Base-by-base conservation (phyloP, 1,140 invertebrate species). In the Aphis craccivora region DNA sequence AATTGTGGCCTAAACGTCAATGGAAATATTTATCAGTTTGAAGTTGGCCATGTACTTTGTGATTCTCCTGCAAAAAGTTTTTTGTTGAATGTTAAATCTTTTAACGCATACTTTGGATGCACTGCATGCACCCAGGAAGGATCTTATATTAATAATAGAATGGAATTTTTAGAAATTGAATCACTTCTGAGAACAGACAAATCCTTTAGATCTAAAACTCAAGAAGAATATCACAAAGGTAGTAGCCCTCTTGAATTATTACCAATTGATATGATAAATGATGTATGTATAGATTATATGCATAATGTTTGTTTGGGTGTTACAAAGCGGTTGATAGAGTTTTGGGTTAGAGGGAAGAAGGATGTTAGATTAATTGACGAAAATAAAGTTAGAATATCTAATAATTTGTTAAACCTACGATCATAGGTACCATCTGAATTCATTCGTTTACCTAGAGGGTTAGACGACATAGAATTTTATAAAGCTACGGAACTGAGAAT, bases 191-290 rank as follows among this genome's bases (percentile, higher is more conserved):
- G 84, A 45, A 86, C 84, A 43, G 43, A 86, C 25, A 11, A 86
- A 45, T 86, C 23, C 0, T 86, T 45, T 86, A 22, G 43, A 25
- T 86, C 43, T 45, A 43, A 86, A 45, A 45, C 84, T 25, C 84
- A 86, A 86, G 37, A 86, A 86, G 25, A 86, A 45, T 86, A 86
- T 6, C 84, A 86, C 30, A 86, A 86, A 43, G 84, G 43, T 45
- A 86, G 22, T 86, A 45, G 40, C 37, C 84, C 43, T 35, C 48
- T 53, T n/a, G 25, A 48, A 89, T n/a, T 48, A 51, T 35, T 89
- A 53, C 87, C 87, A n/a, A 89, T 89, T 53, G 51, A 53, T 53
- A 53, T n/a, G 51, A 89, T 89, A 89, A 53, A 89, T 37, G 20
- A 25, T 89, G 48, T 89, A 30, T 48, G 25, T 35, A 35, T 89